These are phyloP conservation scores for Esox niger DNA, from an alignment of 2,113 vertebrate genomes.

Conservation along the genomic window DNA sequence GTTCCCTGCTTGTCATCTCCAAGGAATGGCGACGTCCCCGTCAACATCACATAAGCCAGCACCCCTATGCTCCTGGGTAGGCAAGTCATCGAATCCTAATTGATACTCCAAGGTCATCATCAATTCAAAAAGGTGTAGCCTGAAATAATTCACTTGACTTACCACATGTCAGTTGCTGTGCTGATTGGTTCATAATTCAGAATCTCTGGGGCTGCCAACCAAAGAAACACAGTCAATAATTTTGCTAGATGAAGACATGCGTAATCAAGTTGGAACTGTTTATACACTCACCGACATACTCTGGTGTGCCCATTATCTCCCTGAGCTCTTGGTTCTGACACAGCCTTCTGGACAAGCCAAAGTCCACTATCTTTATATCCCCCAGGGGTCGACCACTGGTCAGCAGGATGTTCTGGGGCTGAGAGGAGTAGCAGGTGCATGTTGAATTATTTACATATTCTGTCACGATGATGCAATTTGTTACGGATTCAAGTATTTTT, in stretches of 20 bases:
- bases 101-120: too few relatives aligned
- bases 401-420: constrained; percentile 78
- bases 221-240: not conserved
- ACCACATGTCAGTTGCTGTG: constrained; percentile 79
- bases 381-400: constrained; percentile 69
- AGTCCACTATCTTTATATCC: constrained; percentile 75
- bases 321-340: constrained; percentile 69
- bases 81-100: too few relatives aligned
- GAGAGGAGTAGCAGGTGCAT: not conserved
- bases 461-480: too few relatives aligned
- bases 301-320: constrained; percentile 78
- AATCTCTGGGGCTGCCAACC: constrained; percentile 73
- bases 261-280: too few relatives aligned
- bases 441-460: too few relatives aligned
- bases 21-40: constrained; percentile 73
- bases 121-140: too few relatives aligned
- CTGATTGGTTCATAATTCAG: constrained; percentile 77
- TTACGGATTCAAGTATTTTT: too few relatives aligned
- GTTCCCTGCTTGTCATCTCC: constrained; percentile 76
- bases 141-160: constrained; percentile 26
- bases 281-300: constrained; percentile 76
- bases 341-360: constrained; percentile 72
- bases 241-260: too few relatives aligned
- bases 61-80: constrained; percentile 71
- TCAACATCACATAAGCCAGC: constrained; percentile 74